phyloP scores from a whole-genome alignment of 2,888 invertebrate species.

The Lissocephala sabroskyi region DNA sequence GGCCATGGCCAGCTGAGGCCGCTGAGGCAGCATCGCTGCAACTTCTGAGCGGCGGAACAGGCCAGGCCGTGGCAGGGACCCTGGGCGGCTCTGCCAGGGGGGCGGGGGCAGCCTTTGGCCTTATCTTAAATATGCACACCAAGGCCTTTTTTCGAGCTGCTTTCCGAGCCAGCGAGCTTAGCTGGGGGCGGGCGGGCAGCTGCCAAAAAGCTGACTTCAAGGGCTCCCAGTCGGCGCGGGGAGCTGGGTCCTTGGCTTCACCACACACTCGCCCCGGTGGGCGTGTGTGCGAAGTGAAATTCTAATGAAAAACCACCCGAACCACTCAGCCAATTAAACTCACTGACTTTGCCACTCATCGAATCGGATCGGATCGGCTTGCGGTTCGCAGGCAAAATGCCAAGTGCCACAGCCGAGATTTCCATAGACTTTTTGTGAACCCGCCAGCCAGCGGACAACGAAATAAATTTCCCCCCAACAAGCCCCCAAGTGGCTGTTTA shows the following conservation, averaged over 20 bases:
- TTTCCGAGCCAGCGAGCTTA: no score
- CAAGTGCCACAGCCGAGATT: constrained; percentile 43
- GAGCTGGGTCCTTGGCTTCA: no score
- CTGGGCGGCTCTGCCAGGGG: background rate
- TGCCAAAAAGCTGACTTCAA: no score
- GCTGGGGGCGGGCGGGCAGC: no score
- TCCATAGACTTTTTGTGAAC: constrained; percentile 57
- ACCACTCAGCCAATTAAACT: constrained; percentile 28
- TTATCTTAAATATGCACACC: constrained; percentile 63
- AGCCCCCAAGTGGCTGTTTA: constrained; percentile 18
- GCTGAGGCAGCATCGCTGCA: background rate
- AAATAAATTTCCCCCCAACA: constrained; percentile 10
- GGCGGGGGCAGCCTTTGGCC: constrained; percentile 48
- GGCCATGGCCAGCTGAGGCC: no score
- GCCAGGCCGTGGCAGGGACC: background rate
- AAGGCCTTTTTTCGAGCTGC: no score
- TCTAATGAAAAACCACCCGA: no score
- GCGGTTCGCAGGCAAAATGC: constrained; percentile 25
- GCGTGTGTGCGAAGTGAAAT: no score
- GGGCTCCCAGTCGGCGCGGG: no score
- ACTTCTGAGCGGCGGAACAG: constrained; percentile 22
- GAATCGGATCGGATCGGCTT: background rate
- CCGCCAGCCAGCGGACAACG: constrained; percentile 4
- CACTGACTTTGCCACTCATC: constrained; percentile 32
- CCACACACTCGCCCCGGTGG: no score